Evolutionary conservation across 2,888 invertebrate species (phyloP), one percentile per base, ranked within the genome.

Genomic region (Lithophane ornitopus): DNA sequence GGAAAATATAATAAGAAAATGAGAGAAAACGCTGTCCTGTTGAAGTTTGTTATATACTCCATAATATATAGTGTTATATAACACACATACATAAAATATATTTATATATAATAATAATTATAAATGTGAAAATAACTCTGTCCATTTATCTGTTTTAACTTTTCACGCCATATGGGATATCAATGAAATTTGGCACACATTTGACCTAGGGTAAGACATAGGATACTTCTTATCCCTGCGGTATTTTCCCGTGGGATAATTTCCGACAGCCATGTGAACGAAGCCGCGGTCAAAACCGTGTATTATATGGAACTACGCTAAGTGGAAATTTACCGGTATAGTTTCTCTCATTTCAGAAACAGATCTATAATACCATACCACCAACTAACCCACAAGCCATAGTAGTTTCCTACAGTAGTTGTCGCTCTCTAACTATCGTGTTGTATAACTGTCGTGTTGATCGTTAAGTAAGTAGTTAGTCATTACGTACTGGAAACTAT

Each of bases 391-490:
- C 54, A 54, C 73, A 19, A 28, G 75, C 46, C 28, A 26, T n/a
- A 80, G 39, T 54, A 28, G 61, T 62, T 56, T 1, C 2, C 28
- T 34, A 16, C 28, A 46, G 8, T 39, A 28, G 74, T 54, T 56
- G 46, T 19, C 19, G n/a, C 11, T 41, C 39, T 34, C n/a, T 28
- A n/a, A 34, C 52, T n/a, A n/a, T n/a, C n/a, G n/a, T n/a, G n/a
- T n/a, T n/a, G n/a, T n/a, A n/a, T n/a, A n/a, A n/a, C n/a, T n/a
- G n/a, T n/a, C n/a, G n/a, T n/a, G n/a, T n/a, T n/a, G 61, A 46
- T 72, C 39, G 72, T 9, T 52, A 44, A 79, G 16, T 76, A 52
- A 52, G 41, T 69, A 12, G 78, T 54, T 63, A 34, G 34, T n/a
- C 6, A 46, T 44, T 34, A 34, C 22, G 26, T 22, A 58, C 8